Evolutionary conservation across 35 echinoderm and acorn worm species (phyloP).

Genomic region (Eucidaris tribuloides): DNA sequence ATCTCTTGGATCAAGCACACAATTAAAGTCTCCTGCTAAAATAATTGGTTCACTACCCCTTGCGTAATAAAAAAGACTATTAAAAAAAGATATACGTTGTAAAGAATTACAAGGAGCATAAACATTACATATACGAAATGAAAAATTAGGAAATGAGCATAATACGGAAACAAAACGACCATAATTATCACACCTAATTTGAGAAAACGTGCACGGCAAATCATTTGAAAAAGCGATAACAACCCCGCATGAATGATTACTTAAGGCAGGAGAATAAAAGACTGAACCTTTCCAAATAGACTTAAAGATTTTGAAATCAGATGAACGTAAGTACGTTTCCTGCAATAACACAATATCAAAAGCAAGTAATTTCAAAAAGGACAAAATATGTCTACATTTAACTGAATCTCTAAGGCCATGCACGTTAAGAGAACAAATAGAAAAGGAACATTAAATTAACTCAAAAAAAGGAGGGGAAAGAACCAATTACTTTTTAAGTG

Average conservation of each 20-base stretch:
- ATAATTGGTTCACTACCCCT: constrained; percentile 6
- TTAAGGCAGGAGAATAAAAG: not conserved
- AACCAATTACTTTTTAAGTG: not conserved
- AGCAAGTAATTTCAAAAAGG: not conserved
- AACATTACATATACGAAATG: constrained; percentile 43
- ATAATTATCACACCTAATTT: not conserved
- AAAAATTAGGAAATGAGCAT: constrained; percentile 14
- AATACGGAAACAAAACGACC: constrained; percentile 28
- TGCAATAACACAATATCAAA: constrained; percentile 38
- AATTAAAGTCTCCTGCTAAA: constrained; percentile 44
- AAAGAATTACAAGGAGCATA: not conserved
- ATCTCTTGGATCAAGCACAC: constrained; percentile 6
- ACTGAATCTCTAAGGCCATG: not conserved
- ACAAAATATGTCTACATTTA: not conserved
- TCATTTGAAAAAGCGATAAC: constrained; percentile 2
- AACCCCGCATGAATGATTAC: constrained; percentile 28
- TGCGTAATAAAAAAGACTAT: not conserved
- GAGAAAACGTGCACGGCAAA: not conserved
- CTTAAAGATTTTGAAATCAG: constrained; percentile 13
- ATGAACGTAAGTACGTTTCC: constrained; percentile 8
- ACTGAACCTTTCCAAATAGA: not conserved
- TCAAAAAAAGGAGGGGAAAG: not conserved
- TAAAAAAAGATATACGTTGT: not conserved
- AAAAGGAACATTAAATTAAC: not conserved
- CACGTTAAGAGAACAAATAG: not conserved